Evolutionary conservation across 2,797 vertebrate species (phyloP).

Genomic region (Aselliscus stoliczkanus): DNA sequence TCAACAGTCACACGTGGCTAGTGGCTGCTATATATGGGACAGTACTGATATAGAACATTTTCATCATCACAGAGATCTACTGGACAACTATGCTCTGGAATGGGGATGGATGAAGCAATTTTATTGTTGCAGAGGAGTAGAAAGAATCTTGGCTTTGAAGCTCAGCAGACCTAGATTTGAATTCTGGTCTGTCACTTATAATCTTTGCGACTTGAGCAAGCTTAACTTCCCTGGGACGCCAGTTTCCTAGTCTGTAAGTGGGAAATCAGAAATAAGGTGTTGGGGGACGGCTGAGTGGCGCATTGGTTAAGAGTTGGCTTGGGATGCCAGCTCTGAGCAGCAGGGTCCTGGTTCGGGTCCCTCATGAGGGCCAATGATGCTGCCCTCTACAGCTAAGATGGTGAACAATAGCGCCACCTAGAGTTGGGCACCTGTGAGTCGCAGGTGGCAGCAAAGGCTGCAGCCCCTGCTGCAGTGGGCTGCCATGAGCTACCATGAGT

Average conservation of each 20-base stretch:
- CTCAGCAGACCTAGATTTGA: neutral
- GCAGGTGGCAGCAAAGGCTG: no score
- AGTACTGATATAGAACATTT: neutral
- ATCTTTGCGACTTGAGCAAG: neutral
- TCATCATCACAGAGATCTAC: neutral
- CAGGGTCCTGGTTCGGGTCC: no score
- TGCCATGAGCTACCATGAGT: no score
- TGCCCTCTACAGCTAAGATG: no score
- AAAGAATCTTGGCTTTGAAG: neutral
- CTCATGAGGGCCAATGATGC: no score
- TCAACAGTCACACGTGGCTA: neutral
- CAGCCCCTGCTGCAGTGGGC: no score
- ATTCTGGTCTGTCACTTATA: neutral
- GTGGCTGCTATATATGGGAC: neutral
- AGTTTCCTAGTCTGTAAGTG: neutral
- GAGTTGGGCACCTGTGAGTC: no score
- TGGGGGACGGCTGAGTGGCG: no score
- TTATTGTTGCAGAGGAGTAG: neutral
- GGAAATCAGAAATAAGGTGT: neutral
- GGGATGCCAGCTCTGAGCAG: no score
- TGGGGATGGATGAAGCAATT: neutral
- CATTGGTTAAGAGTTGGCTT: no score
- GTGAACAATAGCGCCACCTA: no score
- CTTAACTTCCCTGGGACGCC: neutral
- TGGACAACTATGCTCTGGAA: neutral